A percentile compares a stretch with the other conserved stretches of the same genome.
Conservation (phyloP, 2,797 vertebrate genomes). For the Chromobotia macracanthus region DNA sequence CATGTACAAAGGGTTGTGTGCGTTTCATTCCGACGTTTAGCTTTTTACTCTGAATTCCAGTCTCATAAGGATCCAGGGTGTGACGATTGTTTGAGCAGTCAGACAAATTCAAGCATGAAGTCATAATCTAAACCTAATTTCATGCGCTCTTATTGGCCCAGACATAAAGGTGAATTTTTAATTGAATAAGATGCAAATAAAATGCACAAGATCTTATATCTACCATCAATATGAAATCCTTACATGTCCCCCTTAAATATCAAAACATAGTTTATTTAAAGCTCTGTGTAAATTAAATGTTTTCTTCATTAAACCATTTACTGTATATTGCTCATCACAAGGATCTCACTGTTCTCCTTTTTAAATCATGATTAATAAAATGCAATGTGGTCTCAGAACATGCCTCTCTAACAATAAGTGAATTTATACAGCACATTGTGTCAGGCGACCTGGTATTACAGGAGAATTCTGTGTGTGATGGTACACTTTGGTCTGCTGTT, state of each 20-base stretch:
- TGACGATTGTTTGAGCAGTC: no score
- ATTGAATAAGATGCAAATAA: no score
- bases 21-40: neutral
- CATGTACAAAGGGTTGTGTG: neutral
- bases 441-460: conserved; percentile 17
- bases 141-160: no score
- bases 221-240: neutral
- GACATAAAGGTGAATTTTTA: no score
- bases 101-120: no score
- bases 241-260: neutral
- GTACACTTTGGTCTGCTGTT: conserved; percentile 46
- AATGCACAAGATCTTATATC: no score
- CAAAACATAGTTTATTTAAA: neutral
- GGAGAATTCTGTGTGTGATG: conserved; percentile 28
- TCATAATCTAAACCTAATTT: no score
- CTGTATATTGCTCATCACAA: neutral
- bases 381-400: conserved; percentile 2
- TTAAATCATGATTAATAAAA: conserved; percentile 20
- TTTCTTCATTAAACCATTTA: neutral
- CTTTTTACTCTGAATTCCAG: neutral
- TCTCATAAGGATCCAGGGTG: no score
- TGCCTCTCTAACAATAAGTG: conserved; percentile 22
- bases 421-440: neutral
- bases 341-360: neutral
- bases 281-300: neutral